Evolutionary conservation across 2,797 vertebrate species (phyloP), one percentile per base, ranked within the genome.

Genomic region (Nyctalus aviator): DNA sequence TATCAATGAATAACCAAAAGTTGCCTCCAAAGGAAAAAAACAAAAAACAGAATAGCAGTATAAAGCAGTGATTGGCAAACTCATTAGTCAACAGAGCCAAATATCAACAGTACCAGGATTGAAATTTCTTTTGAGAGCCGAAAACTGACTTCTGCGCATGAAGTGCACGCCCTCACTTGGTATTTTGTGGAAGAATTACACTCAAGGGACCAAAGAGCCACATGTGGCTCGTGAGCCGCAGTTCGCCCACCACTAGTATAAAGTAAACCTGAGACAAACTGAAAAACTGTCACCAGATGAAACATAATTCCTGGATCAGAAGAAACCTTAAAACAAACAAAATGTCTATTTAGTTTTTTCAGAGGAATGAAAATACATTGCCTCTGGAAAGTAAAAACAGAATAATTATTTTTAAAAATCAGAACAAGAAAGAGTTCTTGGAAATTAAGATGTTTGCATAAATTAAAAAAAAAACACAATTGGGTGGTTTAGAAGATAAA

Each of bases 341-440:
- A 75, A 83, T 84, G 12, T 66, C 1, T 77, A 0, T 44, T 27
- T 85, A 25, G 25, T 95, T 25, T 64, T 84, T 71, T 95, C 46
- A 91, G 73, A 91, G 69, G n/a, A 55, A 55, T 64, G 64, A 71
- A 88, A n/a, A 81, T 15, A 35, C 7, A 25, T 77, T 72, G 44
- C 50, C 13, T 71, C 27, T 27, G 59, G 89, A 78, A 95, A 83
- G 41, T 32, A 85, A 57, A n/a, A 94, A 76, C 35, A 84, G 78
- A 84, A 13, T 55, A 84, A 72, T 96, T 81, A 76, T 82, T 87
- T n/a, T n/a, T 68, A 5, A 44, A 93, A 71, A 85, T 59, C 75
- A 66, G 37, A 82, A 27, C 10, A 32, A 50, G 64, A 82, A 75
- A 76, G 13, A 55, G 37, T 82, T 87, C 25, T 75, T 78, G 15